These are phyloP conservation scores for Trichopoda pennipes DNA, from an alignment of 2,888 invertebrate species.

Conservation along the genomic window DNA sequence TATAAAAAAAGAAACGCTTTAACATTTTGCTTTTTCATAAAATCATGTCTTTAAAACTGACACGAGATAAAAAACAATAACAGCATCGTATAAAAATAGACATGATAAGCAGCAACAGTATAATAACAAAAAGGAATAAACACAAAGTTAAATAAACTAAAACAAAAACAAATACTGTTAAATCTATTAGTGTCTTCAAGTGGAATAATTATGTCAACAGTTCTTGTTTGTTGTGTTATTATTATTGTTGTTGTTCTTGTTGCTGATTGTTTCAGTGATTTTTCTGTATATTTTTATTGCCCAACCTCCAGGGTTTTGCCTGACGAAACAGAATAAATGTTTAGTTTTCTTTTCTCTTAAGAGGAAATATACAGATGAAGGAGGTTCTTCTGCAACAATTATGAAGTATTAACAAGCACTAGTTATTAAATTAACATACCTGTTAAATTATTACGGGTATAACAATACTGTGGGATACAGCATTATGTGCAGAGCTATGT, in stretches of 20 bases:
- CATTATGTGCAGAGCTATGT: too few relatives aligned
- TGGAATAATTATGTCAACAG: conserved; percentile 64
- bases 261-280: background rate
- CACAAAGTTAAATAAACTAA: background rate
- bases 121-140: conserved; percentile 4
- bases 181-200: conserved; percentile 61
- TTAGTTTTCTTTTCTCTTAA: background rate
- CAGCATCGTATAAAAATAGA: conserved; percentile 45
- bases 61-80: conserved; percentile 29
- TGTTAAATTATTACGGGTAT: background rate
- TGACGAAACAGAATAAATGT: conserved; percentile 33
- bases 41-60: conserved; percentile 33
- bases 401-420: background rate
- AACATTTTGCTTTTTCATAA: conserved; percentile 2
- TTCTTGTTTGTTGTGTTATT: conserved; percentile 34
- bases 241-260: background rate
- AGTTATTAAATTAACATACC: conserved; percentile 9
- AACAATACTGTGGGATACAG: background rate
- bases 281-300: conserved; percentile 10
- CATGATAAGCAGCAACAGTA: conserved; percentile 24
- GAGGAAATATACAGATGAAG: background rate
- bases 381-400: background rate
- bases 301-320: conserved; percentile 51
- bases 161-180: conserved; percentile 42
- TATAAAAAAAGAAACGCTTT: background rate